phyloP scores from a whole-genome alignment of 2,888 invertebrate genomes.

The Notocelia uddmanniana region DNA sequence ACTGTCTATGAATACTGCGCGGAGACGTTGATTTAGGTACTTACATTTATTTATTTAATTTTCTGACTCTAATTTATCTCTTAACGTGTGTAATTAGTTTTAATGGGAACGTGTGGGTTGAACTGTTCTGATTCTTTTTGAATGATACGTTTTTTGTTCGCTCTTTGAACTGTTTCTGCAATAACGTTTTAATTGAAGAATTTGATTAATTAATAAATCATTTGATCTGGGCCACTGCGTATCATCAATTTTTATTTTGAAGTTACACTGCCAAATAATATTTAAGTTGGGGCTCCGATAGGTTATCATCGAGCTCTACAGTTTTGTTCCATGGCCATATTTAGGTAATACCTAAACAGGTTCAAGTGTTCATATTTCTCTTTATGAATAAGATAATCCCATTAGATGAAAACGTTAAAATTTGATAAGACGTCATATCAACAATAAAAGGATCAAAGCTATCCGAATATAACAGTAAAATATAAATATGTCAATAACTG shows the following conservation, averaged over 20 bases:
- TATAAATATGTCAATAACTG: slow-evolving; percentile 4
- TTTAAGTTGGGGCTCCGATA: background rate
- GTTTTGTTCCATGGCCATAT: background rate
- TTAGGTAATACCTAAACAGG: background rate
- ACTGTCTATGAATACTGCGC: slow-evolving; percentile 31
- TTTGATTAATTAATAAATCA: slow-evolving; percentile 39
- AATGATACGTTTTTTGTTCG: slow-evolving; percentile 42
- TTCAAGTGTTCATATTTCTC: no score
- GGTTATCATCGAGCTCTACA: background rate
- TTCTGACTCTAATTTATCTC: slow-evolving; percentile 40
- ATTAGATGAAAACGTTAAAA: background rate
- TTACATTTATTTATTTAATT: slow-evolving; percentile 46
- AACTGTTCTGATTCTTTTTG: slow-evolving; percentile 34
- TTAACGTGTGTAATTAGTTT: slow-evolving; percentile 44
- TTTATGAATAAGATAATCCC: no score
- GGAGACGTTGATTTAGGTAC: slow-evolving; percentile 23
- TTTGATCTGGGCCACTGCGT: background rate
- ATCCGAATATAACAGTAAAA: background rate
- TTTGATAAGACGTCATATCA: background rate
- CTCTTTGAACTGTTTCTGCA: slow-evolving; percentile 36
- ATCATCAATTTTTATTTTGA: background rate
- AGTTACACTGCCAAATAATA: background rate
- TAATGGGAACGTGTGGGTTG: slow-evolving; percentile 37
- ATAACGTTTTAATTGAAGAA: slow-evolving; percentile 42
- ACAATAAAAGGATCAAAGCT: background rate